A percentile compares a stretch with the other conserved stretches of the same genome.
Conservation (phyloP, 37 sponge, comb jelly and placozoan species). For the Beroe forskalii region DNA sequence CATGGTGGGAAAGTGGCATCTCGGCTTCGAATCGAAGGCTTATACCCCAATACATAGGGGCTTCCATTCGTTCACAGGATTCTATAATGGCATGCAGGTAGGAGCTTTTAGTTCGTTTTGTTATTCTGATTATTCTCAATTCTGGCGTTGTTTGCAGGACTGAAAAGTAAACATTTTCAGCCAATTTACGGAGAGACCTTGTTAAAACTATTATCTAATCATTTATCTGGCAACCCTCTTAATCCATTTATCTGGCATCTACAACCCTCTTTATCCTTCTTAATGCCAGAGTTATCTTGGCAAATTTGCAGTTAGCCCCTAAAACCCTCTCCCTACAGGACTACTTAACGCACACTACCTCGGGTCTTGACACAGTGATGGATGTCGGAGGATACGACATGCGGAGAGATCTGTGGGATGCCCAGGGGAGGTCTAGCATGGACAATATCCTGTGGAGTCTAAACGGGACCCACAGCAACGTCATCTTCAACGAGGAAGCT, state of each 20-base stretch:
- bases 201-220: too few species aligned
- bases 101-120: too few species aligned
- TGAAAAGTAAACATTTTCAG: too few species aligned
- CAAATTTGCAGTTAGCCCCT: too few species aligned
- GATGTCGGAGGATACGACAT: not conserved
- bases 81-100: slow-evolving; percentile 66
- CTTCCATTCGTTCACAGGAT: slow-evolving; percentile 46
- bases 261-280: too few species aligned
- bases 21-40: slow-evolving; percentile 17
- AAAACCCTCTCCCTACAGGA: not conserved
- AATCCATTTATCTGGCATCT: too few species aligned
- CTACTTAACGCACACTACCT: slow-evolving; percentile 11
- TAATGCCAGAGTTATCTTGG: too few species aligned
- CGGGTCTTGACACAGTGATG: slow-evolving; percentile 1
- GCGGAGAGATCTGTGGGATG: not conserved
- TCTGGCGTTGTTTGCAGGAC: too few species aligned
- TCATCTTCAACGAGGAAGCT: slow-evolving; percentile 15
- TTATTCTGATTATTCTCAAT: too few species aligned
- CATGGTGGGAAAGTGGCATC: slow-evolving; percentile 57
- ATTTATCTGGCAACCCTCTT: too few species aligned
- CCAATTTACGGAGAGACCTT: too few species aligned
- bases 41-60: slow-evolving; percentile 24
- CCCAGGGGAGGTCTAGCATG: not conserved
- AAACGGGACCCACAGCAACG: not conserved
- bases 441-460: slow-evolving; percentile 5